Percentiles rank a stretch among this genome's conserved stretches.
Conservation (phyloP, 2,888 invertebrate genomes). For the Aphodius granarius region DNA sequence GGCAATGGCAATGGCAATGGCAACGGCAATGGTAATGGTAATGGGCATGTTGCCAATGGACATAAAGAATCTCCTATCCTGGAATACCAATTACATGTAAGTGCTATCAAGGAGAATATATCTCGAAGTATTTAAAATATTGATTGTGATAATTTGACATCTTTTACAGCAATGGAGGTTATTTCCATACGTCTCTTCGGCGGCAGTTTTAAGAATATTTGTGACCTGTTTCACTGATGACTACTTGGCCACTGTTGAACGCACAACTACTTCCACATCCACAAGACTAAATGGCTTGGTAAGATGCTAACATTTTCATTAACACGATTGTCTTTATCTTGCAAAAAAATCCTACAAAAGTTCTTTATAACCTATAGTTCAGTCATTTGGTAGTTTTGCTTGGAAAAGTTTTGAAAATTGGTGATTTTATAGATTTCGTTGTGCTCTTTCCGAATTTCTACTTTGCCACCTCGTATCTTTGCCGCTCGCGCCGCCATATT, state of each 20-base stretch:
- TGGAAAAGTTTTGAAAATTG: no score
- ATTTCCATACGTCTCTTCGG: slow-evolving; percentile 74
- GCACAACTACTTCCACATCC: slow-evolving; percentile 57
- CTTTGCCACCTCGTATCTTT: no score
- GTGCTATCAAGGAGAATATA: slow-evolving; percentile 34
- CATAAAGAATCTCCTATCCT: slow-evolving; percentile 72
- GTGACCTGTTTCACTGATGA: slow-evolving; percentile 65
- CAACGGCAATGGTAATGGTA: neutral
- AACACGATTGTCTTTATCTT: no score
- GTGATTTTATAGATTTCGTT: no score
- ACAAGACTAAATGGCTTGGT: slow-evolving; percentile 44
- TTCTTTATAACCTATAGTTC: no score
- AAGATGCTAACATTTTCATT: slow-evolving; percentile 33
- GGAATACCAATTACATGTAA: slow-evolving; percentile 82
- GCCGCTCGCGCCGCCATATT: no score
- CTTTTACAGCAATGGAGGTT: slow-evolving; percentile 76
- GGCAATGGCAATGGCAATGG: slow-evolving; percentile 37
- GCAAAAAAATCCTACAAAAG: no score
- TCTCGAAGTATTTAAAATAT: neutral
- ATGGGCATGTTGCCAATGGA: neutral
- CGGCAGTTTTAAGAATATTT: slow-evolving; percentile 67
- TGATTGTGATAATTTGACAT: slow-evolving; percentile 4
- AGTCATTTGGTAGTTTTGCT: no score
- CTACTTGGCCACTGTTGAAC: slow-evolving; percentile 70
- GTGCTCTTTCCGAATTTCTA: no score